These are phyloP conservation scores for Parnassius glacialis DNA, from an alignment of 2,888 invertebrate genomes.

Conservation along the genomic window DNA sequence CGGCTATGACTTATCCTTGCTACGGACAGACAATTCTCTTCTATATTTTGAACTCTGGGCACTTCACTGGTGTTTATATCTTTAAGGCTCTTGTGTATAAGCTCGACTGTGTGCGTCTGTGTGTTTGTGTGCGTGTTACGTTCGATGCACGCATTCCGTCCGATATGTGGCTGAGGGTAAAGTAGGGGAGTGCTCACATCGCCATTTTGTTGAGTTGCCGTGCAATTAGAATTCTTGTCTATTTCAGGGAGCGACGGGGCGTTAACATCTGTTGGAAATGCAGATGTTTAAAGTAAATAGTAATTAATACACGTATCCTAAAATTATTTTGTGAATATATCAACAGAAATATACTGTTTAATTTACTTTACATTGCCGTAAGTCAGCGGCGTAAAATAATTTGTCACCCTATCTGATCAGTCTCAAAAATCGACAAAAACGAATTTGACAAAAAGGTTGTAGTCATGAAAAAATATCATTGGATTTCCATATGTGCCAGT, in stretches of 20 bases:
- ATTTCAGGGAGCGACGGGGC: conserved; percentile 41
- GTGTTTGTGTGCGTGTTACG: conserved; percentile 82
- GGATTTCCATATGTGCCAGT: no score
- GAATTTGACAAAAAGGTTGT: no score
- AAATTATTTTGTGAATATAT: background rate
- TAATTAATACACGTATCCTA: background rate
- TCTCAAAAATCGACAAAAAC: no score
- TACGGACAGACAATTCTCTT: conserved; percentile 62
- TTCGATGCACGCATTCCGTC: conserved; percentile 93
- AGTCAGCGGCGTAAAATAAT: no score
- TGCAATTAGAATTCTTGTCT: conserved; percentile 68
- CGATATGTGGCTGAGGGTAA: conserved; percentile 88
- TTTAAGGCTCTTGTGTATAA: conserved; percentile 84
- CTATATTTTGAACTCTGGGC: conserved; percentile 40
- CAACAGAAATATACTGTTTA: background rate
- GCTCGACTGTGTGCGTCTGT: conserved; percentile 71
- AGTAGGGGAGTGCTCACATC: conserved; percentile 78
- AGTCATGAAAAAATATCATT: no score
- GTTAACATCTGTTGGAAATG: conserved; percentile 28
- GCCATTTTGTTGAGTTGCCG: conserved; percentile 38
- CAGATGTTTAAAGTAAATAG: conserved; percentile 31
- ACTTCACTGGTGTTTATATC: conserved; percentile 60
- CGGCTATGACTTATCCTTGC: conserved; percentile 50
- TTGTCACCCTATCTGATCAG: no score
- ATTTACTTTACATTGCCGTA: no score